Base-by-base conservation (phyloP, 1,140 invertebrate genomes). In the Megathymus violae region DNA sequence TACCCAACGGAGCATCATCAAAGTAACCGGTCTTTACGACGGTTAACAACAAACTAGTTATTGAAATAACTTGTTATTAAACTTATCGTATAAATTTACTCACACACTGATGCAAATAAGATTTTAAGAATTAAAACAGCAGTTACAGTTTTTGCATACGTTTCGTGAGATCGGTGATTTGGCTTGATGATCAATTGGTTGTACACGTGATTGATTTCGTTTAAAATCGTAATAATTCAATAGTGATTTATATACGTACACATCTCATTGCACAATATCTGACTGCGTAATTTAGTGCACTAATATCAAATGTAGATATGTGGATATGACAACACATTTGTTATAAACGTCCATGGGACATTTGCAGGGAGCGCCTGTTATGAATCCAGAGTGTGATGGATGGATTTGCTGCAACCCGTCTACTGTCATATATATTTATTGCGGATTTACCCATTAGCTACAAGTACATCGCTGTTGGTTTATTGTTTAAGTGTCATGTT, bases 381-480 rank as follows among this genome's bases (percentile, higher is more conserved):
- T 89, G 86, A 85, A 80, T 83, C 76, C 69, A 74, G 83, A 80
- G 76, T 67, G 69, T 87, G 86, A 87, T 87, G 84, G 85, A 85
- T 86, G 82, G 82, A 72, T 76, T 67, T 76, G 62, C 69, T 71
- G 52, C 73, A 66, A 70, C 58, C n/a, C n/a, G 63, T 46, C 51
- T 64, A 46, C 67, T 73, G 69, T 71, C 66, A 71, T 58, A 69
- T 69, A 34, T 74, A 68, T 74, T 67, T 76, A 67, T 76, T 67
- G 65, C 48, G 66, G 70, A 73, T 68, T 73, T 68, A 70, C 64
- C 46, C 61, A 65, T 47, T 34, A 17, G 9, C 3, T 50, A 6
- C 15, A 10, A 16, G 1, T 36, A 34, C 10, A n/a, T n/a, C 1
- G 34, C 34, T 2, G 34, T 36, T 36, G n/a, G 5, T 36, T 7